These are phyloP conservation scores for Petromus typicus DNA, from an alignment of 2,113 vertebrate species.

Conservation along the genomic window DNA sequence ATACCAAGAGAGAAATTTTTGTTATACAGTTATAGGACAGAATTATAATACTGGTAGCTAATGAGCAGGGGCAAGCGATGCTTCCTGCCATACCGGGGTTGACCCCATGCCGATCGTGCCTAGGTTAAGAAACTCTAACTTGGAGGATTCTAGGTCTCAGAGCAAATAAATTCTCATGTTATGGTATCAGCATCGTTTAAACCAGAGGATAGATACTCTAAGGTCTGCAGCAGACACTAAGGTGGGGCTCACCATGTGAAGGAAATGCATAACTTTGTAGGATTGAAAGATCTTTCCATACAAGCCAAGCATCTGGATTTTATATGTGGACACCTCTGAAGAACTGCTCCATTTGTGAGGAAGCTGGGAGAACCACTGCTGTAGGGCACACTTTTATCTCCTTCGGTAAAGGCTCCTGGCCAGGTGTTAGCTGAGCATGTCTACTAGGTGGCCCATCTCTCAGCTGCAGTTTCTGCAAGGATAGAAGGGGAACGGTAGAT, in stretches of 20 bases:
- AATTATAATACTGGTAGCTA: neutral
- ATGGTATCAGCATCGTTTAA: neutral
- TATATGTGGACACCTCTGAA: neutral
- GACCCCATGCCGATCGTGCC: neutral
- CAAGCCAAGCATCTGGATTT: neutral
- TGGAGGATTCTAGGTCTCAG: neutral
- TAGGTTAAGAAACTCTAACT: neutral
- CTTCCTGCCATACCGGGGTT: neutral
- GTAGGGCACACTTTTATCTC: too few species aligned
- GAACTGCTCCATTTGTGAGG: neutral
- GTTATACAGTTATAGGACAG: neutral
- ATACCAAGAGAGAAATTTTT: neutral
- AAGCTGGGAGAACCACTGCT: rapidly evolving
- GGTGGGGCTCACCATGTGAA: rapidly evolving
- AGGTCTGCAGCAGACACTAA: neutral
- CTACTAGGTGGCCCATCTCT: neutral
- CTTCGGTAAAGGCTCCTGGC: too few species aligned
- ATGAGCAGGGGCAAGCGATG: neutral
- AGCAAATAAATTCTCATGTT: neutral
- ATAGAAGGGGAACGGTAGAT: neutral
- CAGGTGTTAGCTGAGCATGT: neutral
- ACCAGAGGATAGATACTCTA: neutral
- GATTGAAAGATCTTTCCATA: neutral
- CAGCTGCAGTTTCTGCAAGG: too few species aligned
- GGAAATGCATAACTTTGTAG: neutral